These are phyloP conservation scores for Cephus spinipes DNA, from an alignment of 2,888 invertebrate species.

Conservation along the genomic window DNA sequence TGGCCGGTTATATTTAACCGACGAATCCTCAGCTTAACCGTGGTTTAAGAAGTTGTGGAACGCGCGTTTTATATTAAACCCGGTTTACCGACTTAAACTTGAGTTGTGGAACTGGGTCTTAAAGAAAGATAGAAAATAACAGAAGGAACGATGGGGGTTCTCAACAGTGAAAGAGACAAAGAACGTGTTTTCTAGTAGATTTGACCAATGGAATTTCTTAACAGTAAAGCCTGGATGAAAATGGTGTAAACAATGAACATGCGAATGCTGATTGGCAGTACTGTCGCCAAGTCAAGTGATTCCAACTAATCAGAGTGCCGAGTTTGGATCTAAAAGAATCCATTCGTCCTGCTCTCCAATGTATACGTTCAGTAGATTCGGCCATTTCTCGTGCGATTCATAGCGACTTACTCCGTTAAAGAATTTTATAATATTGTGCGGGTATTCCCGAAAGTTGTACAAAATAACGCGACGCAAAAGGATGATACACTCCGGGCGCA, in stretches of 20 bases:
- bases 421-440: constrained; percentile 51
- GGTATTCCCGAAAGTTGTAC: constrained; percentile 57
- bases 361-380: constrained; percentile 53
- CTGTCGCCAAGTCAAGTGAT: constrained; percentile 59
- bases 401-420: constrained; percentile 38
- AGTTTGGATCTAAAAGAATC: constrained; percentile 27
- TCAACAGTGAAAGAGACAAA: too few species aligned
- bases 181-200: too few species aligned
- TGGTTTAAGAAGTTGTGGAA: too few species aligned
- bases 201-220: too few species aligned
- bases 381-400: constrained; percentile 64
- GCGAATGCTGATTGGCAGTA: constrained; percentile 44
- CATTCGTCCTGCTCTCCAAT: constrained; percentile 7
- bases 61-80: too few species aligned
- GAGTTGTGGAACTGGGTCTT: too few species aligned
- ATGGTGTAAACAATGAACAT: constrained; percentile 56
- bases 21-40: too few species aligned
- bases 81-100: too few species aligned
- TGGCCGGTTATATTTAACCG: too few species aligned
- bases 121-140: too few species aligned
- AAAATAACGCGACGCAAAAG: constrained; percentile 67
- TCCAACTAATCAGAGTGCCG: constrained; percentile 36
- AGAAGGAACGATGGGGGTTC: too few species aligned
- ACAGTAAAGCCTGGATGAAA: too few species aligned
- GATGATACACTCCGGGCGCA: constrained; percentile 67